A percentile compares a stretch with the other conserved stretches of the same genome.
Conservation (phyloP, 2,797 vertebrate species). For the Bradypodion pumilum region DNA sequence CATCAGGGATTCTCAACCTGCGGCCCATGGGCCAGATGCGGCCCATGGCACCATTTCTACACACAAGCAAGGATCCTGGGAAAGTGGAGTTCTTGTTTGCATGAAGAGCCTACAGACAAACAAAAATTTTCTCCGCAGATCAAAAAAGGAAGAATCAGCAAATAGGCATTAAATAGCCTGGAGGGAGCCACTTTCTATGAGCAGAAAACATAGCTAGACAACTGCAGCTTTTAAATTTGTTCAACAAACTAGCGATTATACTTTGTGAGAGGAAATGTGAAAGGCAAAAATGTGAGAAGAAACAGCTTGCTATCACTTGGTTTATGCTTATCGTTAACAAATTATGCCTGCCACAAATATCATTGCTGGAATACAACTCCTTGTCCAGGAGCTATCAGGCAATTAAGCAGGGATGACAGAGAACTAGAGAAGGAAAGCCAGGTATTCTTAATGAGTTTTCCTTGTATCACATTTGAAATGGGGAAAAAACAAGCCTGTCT, state of each 20-base stretch:
- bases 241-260: no score
- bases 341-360: background rate
- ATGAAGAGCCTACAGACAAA: no score
- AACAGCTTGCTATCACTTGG: background rate
- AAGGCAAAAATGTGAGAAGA: background rate
- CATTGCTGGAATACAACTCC: background rate
- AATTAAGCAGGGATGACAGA: background rate
- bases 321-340: background rate
- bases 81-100: no score
- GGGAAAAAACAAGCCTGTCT: background rate
- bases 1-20: no score
- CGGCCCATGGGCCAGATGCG: no score
- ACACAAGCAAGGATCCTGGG: no score
- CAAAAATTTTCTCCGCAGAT: no score
- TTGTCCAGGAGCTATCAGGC: background rate
- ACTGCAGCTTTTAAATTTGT: background rate
- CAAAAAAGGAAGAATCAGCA: background rate
- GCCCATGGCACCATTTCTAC: no score
- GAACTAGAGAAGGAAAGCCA: background rate
- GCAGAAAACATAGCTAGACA: background rate
- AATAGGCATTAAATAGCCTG: background rate
- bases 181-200: background rate
- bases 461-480: constrained; percentile 13
- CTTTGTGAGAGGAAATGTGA: background rate
- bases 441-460: background rate